Conservation (phyloP, 1,140 invertebrate species). For the Acromyrmex heyeri region DNA sequence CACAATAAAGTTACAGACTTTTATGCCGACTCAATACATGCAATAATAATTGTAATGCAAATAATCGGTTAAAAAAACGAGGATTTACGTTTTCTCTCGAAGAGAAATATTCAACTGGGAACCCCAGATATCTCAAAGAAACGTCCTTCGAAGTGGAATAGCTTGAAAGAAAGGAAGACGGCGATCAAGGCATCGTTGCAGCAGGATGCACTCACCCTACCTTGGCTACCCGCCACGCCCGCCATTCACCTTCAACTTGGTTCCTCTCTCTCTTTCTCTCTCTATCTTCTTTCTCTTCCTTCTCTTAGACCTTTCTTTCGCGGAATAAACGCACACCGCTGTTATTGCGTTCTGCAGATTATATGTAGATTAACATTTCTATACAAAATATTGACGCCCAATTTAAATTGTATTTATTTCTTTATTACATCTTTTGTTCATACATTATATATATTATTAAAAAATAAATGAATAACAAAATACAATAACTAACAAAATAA, state of each 20-base stretch:
- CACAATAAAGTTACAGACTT: no score
- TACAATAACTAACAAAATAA: conserved; percentile 1
- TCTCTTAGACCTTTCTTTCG: conserved; percentile 52
- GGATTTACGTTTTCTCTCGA: neutral
- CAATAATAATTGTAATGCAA: conserved; percentile 4
- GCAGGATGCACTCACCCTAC: conserved; percentile 81
- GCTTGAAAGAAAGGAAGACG: conserved; percentile 75
- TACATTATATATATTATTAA: no score
- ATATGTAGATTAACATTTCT: neutral
- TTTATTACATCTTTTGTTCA: no score
- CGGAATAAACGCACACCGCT: conserved; percentile 53
- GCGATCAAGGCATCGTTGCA: conserved; percentile 77
- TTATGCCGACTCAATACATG: neutral
- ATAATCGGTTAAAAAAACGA: neutral
- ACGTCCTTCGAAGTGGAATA: conserved; percentile 60
- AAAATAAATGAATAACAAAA: neutral
- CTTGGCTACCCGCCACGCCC: conserved; percentile 79
- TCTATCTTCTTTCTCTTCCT: neutral
- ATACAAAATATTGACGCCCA: neutral
- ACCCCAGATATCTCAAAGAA: conserved; percentile 52
- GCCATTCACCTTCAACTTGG: conserved; percentile 85
- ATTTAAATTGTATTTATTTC: neutral
- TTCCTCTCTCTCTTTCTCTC: conserved; percentile 52
- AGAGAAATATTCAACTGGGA: conserved; percentile 44
- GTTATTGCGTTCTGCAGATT: conserved; percentile 41